Evolutionary conservation across 2,888 invertebrate genomes (phyloP).

Genomic region (Chelonus formosanus): DNA sequence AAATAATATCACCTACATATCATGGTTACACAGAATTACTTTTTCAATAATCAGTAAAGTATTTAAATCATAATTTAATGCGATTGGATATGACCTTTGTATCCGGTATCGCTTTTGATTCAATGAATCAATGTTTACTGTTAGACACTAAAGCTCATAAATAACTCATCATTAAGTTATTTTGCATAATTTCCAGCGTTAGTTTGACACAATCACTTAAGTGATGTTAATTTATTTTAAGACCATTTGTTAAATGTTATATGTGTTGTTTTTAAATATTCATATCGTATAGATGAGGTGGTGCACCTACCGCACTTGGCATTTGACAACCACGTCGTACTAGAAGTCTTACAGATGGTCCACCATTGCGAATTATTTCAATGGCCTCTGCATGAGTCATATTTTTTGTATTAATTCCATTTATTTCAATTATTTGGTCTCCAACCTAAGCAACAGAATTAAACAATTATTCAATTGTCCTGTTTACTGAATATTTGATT

Average conservation of each 20-base stretch:
- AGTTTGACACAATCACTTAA: conserved; percentile 31
- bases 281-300: conserved; percentile 65
- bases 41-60: conserved; percentile 50
- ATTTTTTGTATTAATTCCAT: conserved; percentile 73
- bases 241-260: conserved; percentile 14
- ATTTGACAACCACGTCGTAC: conserved; percentile 66
- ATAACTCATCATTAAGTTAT: background rate
- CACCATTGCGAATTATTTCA: conserved; percentile 75
- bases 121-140: conserved; percentile 4
- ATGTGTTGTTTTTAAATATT: conserved; percentile 56
- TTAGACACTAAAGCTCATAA: conserved; percentile 28
- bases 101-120: background rate
- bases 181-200: conserved; percentile 22
- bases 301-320: conserved; percentile 65
- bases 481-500: no score
- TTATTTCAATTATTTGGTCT: conserved; percentile 77
- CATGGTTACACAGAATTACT: conserved; percentile 44
- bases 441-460: conserved; percentile 67
- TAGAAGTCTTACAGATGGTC: conserved; percentile 69
- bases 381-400: conserved; percentile 82
- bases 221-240: conserved; percentile 34
- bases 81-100: background rate
- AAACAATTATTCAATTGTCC: background rate
- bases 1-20: no score
- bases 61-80: conserved; percentile 47